Base-by-base conservation (phyloP, 2,888 invertebrate species). In the Osmoderma eremita region DNA sequence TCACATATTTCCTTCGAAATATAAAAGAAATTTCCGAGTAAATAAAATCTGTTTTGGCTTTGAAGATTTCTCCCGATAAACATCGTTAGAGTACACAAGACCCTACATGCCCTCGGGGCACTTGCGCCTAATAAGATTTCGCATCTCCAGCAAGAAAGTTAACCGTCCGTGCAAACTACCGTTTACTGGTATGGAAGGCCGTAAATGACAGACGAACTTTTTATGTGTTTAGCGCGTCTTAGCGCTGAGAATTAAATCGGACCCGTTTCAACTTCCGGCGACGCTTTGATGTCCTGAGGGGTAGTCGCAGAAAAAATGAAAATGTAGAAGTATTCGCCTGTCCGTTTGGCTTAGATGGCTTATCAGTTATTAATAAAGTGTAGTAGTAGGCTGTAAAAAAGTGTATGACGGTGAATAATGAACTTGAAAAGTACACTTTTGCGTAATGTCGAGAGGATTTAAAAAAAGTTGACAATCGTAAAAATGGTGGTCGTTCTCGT, bases 151-250 rank as follows among this genome's bases (percentile, higher is more conserved):
- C 36, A 45, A 17, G 20, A 61, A 41, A 48, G 58, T 61, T 61
- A 61, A 61, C 48, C 30, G 30, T 17, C 45, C 24, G 58, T 30
- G 30, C 30, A 61, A 61, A 61, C 58, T 45, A 24, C 58, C 45
- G 12, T 24, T 61, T 61, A 61, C 45, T 30, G 45, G 13, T n/a
- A 22, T 56, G 41, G 22, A 56, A 56, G 56, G 42, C 39, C 17
- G 15, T 58, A 61, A 61, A 48, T 48, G 58, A 61, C 48, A 45
- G 18, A 15, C 17, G 36, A 61, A 61, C 58, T 61, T 61, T 45
- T 61, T 61, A 36, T 45, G 42, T 17, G 17, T 22, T 8, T 30
- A 30, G 48, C 45, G 8, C 24, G 22, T 58, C 42, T 58, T 58
- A 42, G 42, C 42, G 58, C 24, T 17, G 8, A 22, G 42, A 58